Conservation (phyloP, 2,113 vertebrate species). For the Morphnarchus princeps region DNA sequence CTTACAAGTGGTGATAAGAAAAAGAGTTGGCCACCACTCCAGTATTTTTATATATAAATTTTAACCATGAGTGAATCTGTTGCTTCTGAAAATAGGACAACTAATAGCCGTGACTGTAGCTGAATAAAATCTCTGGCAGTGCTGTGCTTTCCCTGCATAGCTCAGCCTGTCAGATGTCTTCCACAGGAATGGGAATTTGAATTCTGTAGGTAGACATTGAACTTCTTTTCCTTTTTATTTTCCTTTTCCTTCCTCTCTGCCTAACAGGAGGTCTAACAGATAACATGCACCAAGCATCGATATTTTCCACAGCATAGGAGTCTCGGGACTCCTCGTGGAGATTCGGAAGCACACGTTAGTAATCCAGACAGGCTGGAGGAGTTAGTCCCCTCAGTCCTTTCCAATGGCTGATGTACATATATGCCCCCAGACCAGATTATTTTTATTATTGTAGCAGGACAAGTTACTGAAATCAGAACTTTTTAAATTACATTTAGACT, state of each 20-base stretch:
- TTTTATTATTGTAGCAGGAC: not conserved
- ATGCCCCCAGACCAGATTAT: not conserved
- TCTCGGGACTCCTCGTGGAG: not conserved
- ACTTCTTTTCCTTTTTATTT: not conserved
- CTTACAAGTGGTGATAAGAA: not conserved
- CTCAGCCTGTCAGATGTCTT: not conserved
- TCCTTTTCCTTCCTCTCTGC: not conserved
- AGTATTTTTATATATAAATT: not conserved
- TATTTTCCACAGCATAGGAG: not conserved
- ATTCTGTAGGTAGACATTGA: not conserved
- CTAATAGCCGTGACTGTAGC: not conserved
- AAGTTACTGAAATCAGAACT: not conserved
- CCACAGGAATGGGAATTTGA: not conserved
- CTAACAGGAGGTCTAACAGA: not conserved
- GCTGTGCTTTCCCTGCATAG: not conserved
- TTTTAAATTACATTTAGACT: not conserved
- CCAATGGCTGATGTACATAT: not conserved
- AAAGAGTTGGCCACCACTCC: not conserved
- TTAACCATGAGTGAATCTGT: not conserved
- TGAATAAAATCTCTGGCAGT: not conserved
- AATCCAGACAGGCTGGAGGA: not conserved
- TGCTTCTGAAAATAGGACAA: not conserved
- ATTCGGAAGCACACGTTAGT: not conserved
- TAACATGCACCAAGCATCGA: not conserved
- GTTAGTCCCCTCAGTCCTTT: not conserved